These are phyloP conservation scores for Limosa lapponica DNA, from an alignment of 2,797 vertebrate species.

Conservation along the genomic window DNA sequence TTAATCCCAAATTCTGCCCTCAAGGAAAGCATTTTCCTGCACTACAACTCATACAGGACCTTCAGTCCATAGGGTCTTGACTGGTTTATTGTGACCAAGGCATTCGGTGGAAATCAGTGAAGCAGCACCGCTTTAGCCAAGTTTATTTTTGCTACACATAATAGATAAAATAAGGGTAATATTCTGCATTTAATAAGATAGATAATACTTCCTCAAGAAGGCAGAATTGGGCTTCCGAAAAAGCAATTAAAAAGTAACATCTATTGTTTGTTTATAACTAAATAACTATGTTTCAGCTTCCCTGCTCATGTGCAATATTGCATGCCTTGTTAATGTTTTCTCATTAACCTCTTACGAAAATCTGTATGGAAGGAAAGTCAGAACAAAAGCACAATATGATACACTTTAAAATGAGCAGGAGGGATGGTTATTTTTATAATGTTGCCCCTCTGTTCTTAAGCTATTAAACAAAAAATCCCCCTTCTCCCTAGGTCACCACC, in stretches of 20 bases:
- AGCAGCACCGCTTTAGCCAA: neutral
- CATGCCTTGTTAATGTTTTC: constrained; percentile 29
- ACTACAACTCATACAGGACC: neutral
- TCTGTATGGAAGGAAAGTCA: constrained; percentile 12
- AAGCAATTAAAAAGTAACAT: constrained; percentile 42
- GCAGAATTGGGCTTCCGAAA: neutral
- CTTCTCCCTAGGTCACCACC: constrained; percentile 24
- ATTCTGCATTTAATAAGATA: neutral
- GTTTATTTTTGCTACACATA: neutral
- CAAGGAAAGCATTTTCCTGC: neutral
- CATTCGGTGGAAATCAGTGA: neutral
- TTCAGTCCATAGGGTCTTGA: neutral
- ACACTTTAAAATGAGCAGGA: constrained; percentile 9
- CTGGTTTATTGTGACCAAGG: neutral
- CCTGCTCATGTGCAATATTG: constrained; percentile 15
- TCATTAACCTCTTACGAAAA: constrained; percentile 25
- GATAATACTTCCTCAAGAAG: neutral
- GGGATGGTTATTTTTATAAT: neutral
- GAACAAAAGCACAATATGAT: constrained; percentile 14
- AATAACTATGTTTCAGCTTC: neutral
- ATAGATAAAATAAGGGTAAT: neutral
- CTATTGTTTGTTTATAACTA: constrained; percentile 36
- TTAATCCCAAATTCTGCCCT: neutral
- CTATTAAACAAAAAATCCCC: constrained; percentile 13
- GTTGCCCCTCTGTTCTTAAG: neutral